Evolutionary conservation across 2,888 invertebrate species (phyloP), one percentile per base, ranked within the genome.

Genomic region (Clepsis dumicolana): DNA sequence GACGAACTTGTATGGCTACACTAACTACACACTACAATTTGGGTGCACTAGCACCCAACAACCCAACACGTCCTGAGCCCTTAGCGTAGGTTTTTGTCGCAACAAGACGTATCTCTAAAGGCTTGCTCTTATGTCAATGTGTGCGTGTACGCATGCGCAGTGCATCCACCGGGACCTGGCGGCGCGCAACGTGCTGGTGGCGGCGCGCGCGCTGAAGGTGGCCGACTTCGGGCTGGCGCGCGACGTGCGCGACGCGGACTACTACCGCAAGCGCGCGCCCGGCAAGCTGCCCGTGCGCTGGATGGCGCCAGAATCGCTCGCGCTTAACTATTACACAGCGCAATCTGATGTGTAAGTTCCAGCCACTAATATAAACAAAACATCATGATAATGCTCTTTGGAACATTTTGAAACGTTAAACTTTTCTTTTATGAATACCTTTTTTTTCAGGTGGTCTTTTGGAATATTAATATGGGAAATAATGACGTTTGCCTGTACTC

Each of bases 291-390:
- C 99, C 0, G 98, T 99, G 21, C 99, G 99, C 91, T 99, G 99
- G 99, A 99, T 99, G 99, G 99, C 99, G 0, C 98, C 99, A 0
- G 99, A 99, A 89, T 98, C 99, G 0, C 93, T 99, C 35, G 98
- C 98, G 87, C 98, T 98, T 82, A 96, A 99, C 79, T 96, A 98
- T 62, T 99, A 99, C 90, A 99, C 98, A 38, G 96, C 97, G 35
- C 96, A 98, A 91, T 97, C 97, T 77, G 98, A 98, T 87, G 97
- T 98, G 96, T 98, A 87, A 95, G 96, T 95, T 8, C 24, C 98
- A 8, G 25, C 8, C 14, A n/a, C 3, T 50, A 10, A 12, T 18
- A 21, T n/a, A n/a, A n/a, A 1, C 7, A 10, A 8, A 7, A 18
- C 8, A 7, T 44, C 44, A 18, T 16, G 16, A 18, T 1, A 44